These are phyloP conservation scores for Tringa solitaria DNA, from an alignment of 2,113 vertebrate genomes.

Conservation along the genomic window DNA sequence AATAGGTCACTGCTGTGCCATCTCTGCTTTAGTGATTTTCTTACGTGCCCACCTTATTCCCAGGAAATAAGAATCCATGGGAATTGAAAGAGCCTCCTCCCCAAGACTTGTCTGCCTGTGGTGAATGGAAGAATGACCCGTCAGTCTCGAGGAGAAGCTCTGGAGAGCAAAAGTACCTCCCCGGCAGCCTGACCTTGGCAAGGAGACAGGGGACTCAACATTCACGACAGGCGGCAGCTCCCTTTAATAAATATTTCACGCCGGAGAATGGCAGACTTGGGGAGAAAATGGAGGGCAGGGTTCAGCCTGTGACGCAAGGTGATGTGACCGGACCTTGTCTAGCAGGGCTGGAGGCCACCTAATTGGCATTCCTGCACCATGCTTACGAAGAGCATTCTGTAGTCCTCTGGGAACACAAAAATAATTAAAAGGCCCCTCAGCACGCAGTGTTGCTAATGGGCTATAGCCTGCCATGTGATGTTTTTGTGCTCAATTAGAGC, in stretches of 20 bases:
- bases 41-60: not conserved
- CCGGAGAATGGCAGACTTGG: constrained; percentile 5
- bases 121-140: not conserved
- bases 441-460: constrained; percentile 49
- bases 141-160: not conserved
- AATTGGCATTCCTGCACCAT: constrained; percentile 52
- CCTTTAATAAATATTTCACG: constrained; percentile 64
- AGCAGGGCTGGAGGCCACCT: constrained; percentile 59
- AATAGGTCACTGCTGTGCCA: not conserved
- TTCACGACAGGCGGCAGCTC: not conserved
- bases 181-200: constrained; percentile 19
- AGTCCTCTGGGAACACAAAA: constrained; percentile 52
- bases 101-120: not conserved
- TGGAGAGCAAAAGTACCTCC: constrained; percentile 5
- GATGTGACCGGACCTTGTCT: constrained; percentile 64
- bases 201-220: constrained; percentile 39
- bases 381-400: constrained; percentile 24
- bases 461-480: constrained; percentile 40
- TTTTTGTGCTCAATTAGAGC: constrained; percentile 46
- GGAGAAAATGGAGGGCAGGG: constrained; percentile 63
- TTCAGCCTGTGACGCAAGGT: constrained; percentile 62
- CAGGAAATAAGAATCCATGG: not conserved
- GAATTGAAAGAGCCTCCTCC: not conserved
- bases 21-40: not conserved
- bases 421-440: constrained; percentile 65